These are phyloP conservation scores for Sthenelais limicola DNA, from an alignment of 2,888 invertebrate species.

Conservation along the genomic window DNA sequence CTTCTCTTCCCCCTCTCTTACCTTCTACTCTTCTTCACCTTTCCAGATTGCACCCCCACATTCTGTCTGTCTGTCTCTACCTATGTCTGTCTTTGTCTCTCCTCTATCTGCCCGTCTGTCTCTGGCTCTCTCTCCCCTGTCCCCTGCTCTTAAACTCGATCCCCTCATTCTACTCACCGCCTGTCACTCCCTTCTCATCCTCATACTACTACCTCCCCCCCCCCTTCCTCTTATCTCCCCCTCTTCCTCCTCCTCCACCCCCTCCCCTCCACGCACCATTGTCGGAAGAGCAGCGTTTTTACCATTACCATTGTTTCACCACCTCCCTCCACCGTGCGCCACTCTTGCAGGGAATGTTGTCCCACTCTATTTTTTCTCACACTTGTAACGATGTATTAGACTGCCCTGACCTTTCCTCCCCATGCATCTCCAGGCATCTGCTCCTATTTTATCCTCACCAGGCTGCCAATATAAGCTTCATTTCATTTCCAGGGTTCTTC, in stretches of 20 bases:
- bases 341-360: no score
- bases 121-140: background rate
- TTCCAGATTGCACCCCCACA: background rate
- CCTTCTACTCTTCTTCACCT: background rate
- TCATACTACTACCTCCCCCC: background rate
- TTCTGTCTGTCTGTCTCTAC: background rate
- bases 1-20: slow-evolving; percentile 2
- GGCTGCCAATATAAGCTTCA: no score
- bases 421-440: no score
- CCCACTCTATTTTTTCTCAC: no score
- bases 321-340: no score
- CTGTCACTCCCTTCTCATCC: background rate
- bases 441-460: no score
- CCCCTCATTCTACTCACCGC: background rate
- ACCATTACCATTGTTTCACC: no score
- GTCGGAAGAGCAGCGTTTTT: no score
- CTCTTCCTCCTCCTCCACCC: background rate
- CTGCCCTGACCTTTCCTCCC: no score
- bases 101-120: background rate
- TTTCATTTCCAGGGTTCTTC: no score
- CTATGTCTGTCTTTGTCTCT: background rate
- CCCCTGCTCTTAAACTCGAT: background rate
- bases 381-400: no score
- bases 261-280: background rate
- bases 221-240: background rate